Base-by-base conservation (phyloP, 2,888 invertebrate species). In the Ophion slaviceki region DNA sequence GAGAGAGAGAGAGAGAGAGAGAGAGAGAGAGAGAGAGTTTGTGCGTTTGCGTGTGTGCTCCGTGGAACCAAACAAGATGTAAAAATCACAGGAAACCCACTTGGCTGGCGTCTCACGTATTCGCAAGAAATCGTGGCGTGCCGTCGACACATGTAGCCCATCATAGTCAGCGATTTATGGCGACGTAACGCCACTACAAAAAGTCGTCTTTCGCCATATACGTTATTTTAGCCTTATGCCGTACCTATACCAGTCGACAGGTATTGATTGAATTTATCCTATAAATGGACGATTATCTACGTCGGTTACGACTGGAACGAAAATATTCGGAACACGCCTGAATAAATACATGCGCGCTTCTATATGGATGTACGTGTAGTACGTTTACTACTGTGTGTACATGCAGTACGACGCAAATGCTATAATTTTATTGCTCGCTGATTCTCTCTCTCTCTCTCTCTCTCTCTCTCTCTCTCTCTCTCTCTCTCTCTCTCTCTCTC, bases 61-160 rank as follows among this genome's bases (percentile, higher is more conserved):
- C 75, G 82, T 80, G 87, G 90, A 90, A 91, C 88, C 89, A 91
- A 91, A 91, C 89, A 91, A 91, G 91, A 91, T 91, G 91, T 92
- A 92, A 92, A 92, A 92, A 92, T 92, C 90, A 88, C 88, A 88
- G 88, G 81, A 87, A 87, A 86, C 81, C 88, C 89, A 89, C 90
- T 92, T 92, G 90, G 90, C 88, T 92, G 91, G 90, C 93, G 90
- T 89, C 90, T 93, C 93, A 93, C 92, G 92, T 93, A 92, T 92
- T 92, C 91, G 92, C 92, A 92, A 93, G 92, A 92, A 93, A 93
- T 89, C 91, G 92, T 91, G 92, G 91, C 92, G 92, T 92, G 92
- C 91, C 92, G 91, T 92, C 92, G 92, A 93, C 93, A 93, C 93
- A 93, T 93, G 93, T 94, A 92, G 92, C 91, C 92, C 93, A 93